Conservation (phyloP, 2,797 vertebrate genomes). For the Pachyuromys duprasi region DNA sequence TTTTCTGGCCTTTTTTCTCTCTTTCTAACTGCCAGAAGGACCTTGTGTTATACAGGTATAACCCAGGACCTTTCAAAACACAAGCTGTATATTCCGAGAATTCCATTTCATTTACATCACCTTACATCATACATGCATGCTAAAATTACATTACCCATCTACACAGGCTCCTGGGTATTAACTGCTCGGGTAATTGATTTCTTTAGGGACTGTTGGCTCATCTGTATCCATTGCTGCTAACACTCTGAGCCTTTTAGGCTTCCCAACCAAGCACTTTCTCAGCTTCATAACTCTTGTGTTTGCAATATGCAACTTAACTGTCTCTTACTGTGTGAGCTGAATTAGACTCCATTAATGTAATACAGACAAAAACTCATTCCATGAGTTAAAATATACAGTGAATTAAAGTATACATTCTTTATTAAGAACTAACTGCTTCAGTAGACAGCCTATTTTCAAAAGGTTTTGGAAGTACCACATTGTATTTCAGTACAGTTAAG, state of each 20-base stretch:
- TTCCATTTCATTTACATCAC: constrained; percentile 60
- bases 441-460: constrained; percentile 56
- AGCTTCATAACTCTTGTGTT: constrained; percentile 45
- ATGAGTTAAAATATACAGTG: constrained; percentile 37
- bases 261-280: constrained; percentile 26
- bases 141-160: constrained; percentile 48
- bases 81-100: constrained; percentile 61
- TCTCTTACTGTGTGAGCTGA: constrained; percentile 26
- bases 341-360: constrained; percentile 53
- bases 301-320: not conserved
- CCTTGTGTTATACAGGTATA: not conserved
- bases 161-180: not conserved
- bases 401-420: constrained; percentile 32
- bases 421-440: constrained; percentile 54
- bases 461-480: constrained; percentile 21
- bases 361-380: constrained; percentile 18
- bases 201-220: constrained; percentile 49
- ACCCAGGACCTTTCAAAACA: constrained; percentile 52
- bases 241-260: not conserved
- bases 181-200: constrained; percentile 59
- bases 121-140: constrained; percentile 48
- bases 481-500: constrained; percentile 14
- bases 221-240: not conserved
- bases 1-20: constrained; percentile 32
- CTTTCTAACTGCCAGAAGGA: constrained; percentile 16